Base-by-base conservation (phyloP, 2,113 vertebrate genomes). In the Amazona vittata region DNA sequence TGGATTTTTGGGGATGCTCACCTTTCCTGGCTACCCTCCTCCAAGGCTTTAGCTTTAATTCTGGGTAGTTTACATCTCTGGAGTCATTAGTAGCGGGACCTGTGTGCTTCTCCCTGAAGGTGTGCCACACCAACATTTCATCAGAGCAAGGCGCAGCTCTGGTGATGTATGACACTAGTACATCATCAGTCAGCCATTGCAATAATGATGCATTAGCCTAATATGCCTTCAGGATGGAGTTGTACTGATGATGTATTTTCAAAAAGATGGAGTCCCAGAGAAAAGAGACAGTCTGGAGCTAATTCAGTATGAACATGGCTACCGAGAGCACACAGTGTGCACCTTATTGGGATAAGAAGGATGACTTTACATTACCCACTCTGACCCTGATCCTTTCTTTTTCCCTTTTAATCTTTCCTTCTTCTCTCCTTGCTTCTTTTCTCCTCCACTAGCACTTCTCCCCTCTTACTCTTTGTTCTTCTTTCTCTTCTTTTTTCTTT, bases 141-240 rank as follows among this genome's bases (percentile, higher is more conserved):
- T 95, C 91, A 89, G 82, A 89, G 86, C 55, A 43, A 64, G 80
- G 60, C 10, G 0, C 82, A 84, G 96, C 86, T 85, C 79, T 88
- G 78, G 91, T 97, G 97, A 97, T 97, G 78, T 96, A 97, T 96
- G 94, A 77, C 94, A 95, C 16, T 1, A 69, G 74, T 15, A 6
- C 69, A 92, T 83, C 96, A 97, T 97, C 95, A 94, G 82, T 97
- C 96, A 98, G 96, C 95, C 85, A 37, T 91, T 49, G 26, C 95
- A 96, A 94, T 98, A 97, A 97, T 96, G 96, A 97, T 95, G 89
- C 95, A 97, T 98, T 98, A 97, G 89, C 5, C 84, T 96, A 97
- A 97, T 96, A 97, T 96, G 92, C 95, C 94, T 97, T 96, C 94
- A 96, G 95, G 90, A 95, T 96, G 93, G 94, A 98, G 90, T 93